A percentile compares a stretch with the other conserved stretches of the same genome.
Evolutionary conservation across 2,888 invertebrate genomes (phyloP).

Genomic region (Neoscelio sp.): DNA sequence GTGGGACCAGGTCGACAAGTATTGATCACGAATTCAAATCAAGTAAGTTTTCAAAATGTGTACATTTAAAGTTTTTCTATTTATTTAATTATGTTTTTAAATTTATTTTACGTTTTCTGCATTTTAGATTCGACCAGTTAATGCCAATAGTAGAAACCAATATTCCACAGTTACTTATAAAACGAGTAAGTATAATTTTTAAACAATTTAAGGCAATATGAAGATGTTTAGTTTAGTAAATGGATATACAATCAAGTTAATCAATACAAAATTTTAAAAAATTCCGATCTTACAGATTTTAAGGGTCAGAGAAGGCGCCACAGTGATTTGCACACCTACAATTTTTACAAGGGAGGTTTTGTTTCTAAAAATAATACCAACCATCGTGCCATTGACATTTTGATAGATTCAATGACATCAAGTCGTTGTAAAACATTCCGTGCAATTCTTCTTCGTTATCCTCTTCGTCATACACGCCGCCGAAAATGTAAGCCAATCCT

Average conservation of each 20-base stretch:
- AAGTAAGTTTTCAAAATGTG: slow-evolving; percentile 70
- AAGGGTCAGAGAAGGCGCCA: too few relatives aligned
- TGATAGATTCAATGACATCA: slow-evolving; percentile 90
- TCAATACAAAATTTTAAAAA: too few relatives aligned
- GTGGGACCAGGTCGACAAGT: slow-evolving; percentile 77
- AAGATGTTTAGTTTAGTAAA: too few relatives aligned
- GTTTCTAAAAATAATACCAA: slow-evolving; percentile 61
- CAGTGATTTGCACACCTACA: too few relatives aligned
- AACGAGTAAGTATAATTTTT: slow-evolving; percentile 70
- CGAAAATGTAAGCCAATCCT: slow-evolving; percentile 91
- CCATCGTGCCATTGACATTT: slow-evolving; percentile 90
- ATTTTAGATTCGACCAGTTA: slow-evolving; percentile 75
- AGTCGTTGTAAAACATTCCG: slow-evolving; percentile 92
- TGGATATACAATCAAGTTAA: too few relatives aligned
- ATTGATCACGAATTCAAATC: slow-evolving; percentile 76
- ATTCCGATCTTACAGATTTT: too few relatives aligned
- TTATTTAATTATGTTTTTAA: background rate
- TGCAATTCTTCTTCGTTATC: slow-evolving; percentile 90
- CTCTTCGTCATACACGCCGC: slow-evolving; percentile 92
- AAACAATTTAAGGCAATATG: background rate
- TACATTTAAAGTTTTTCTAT: slow-evolving; percentile 4
- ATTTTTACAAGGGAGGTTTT: too few relatives aligned
- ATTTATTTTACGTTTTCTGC: slow-evolving; percentile 31
- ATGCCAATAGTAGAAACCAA: slow-evolving; percentile 67
- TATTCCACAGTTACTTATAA: slow-evolving; percentile 76